These are phyloP conservation scores for Megaceryle torquata DNA, from an alignment of 2,113 vertebrate species.

Conservation along the genomic window DNA sequence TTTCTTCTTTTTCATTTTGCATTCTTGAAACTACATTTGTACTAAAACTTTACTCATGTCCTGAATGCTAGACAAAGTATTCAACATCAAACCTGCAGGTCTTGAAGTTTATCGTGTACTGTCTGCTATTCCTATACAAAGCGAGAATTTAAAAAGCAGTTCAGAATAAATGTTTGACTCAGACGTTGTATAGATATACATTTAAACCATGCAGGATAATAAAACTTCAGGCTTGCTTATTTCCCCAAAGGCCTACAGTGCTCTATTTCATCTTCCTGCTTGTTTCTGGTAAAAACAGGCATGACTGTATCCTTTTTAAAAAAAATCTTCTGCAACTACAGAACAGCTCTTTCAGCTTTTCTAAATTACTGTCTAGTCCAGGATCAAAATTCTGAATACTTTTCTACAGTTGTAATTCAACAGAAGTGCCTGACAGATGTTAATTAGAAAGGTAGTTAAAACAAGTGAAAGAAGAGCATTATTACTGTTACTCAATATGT, in stretches of 20 bases:
- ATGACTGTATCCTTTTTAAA: rapidly evolving
- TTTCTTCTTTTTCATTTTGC: not conserved
- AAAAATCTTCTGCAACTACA: not conserved
- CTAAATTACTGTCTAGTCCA: not conserved
- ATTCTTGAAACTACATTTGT: not conserved
- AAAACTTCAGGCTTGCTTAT: not conserved
- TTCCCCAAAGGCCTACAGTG: not conserved
- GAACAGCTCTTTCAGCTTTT: not conserved
- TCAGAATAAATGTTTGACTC: not conserved
- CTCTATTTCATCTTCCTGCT: not conserved
- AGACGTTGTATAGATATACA: not conserved
- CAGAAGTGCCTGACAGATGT: not conserved
- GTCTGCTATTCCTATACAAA: not conserved
- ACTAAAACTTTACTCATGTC: not conserved
- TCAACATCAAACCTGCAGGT: not conserved
- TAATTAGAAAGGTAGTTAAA: not conserved
- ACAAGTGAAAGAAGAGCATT: not conserved
- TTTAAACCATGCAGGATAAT: not conserved
- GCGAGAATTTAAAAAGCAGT: not conserved
- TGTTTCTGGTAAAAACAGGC: not conserved
- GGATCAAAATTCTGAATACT: not conserved
- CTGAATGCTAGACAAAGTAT: not conserved
- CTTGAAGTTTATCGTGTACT: not conserved
- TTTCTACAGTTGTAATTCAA: not conserved
- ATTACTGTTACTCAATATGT: not conserved